These are phyloP conservation scores for Agapostemon virescens DNA, from an alignment of 2,888 invertebrate genomes.

Conservation along the genomic window DNA sequence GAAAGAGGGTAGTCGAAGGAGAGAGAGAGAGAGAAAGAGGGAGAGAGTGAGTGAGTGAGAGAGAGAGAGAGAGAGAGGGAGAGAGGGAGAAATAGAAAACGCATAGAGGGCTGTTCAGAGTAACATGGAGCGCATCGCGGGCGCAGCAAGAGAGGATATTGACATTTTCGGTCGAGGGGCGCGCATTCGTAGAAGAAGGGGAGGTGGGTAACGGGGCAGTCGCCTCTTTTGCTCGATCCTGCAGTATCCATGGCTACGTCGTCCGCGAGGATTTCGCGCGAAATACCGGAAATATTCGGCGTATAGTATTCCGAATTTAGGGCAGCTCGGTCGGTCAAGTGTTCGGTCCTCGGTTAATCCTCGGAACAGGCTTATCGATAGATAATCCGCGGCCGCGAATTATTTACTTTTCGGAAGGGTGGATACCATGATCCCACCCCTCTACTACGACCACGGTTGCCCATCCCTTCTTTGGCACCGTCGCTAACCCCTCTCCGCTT, in stretches of 20 bases:
- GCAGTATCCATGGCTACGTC: slow-evolving; percentile 74
- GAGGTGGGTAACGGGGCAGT: slow-evolving; percentile 69
- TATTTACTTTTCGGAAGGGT: slow-evolving; percentile 55
- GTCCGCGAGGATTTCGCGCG: slow-evolving; percentile 70
- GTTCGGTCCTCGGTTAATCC: slow-evolving; percentile 19
- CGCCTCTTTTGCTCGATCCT: slow-evolving; percentile 70
- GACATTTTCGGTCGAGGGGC: slow-evolving; percentile 79
- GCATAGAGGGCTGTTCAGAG: slow-evolving; percentile 53
- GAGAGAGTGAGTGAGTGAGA: slow-evolving; percentile 34
- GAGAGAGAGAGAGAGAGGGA: slow-evolving; percentile 25
- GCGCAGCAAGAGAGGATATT: slow-evolving; percentile 76
- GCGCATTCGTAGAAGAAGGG: slow-evolving; percentile 73
- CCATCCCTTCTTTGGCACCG: slow-evolving; percentile 42
- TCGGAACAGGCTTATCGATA: slow-evolving; percentile 22
- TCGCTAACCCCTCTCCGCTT: slow-evolving; percentile 24
- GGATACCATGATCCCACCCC: slow-evolving; percentile 58
- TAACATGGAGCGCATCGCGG: slow-evolving; percentile 71
- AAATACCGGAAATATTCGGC: slow-evolving; percentile 61
- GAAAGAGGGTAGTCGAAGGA: slow-evolving; percentile 27
- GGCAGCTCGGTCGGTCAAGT: slow-evolving; percentile 14
- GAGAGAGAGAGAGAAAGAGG: slow-evolving; percentile 47
- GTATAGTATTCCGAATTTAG: slow-evolving; percentile 45
- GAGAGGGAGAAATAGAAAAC: slow-evolving; percentile 52
- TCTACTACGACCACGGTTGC: slow-evolving; percentile 41
- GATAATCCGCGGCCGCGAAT: slow-evolving; percentile 39